Conservation (phyloP, 2,797 vertebrate species). For the Catostomus latipinnis region DNA sequence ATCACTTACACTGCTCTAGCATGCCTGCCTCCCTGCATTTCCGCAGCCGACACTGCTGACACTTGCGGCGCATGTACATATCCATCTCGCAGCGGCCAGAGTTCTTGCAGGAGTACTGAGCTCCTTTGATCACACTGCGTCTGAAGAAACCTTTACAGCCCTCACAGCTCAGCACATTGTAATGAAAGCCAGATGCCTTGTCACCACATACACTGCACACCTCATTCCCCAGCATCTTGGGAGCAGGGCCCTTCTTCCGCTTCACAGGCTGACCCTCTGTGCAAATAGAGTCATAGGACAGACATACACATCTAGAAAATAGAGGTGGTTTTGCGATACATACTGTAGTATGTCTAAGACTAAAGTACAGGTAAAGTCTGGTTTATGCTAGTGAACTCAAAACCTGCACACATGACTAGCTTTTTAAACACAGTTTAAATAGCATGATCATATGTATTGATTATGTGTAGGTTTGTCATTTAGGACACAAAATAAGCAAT, state of each 20-base stretch:
- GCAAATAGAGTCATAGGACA: constrained; percentile 23
- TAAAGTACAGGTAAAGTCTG: too few species aligned
- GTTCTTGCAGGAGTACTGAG: constrained; percentile 91
- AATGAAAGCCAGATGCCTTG: constrained; percentile 98
- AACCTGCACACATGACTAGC: too few species aligned
- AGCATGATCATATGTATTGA: too few species aligned
- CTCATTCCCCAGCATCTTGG: constrained; percentile 97
- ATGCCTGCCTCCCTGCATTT: constrained; percentile 96
- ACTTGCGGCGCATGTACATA: constrained; percentile 98
- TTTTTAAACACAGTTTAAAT: too few species aligned
- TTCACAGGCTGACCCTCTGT: constrained; percentile 87
- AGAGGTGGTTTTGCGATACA: too few species aligned
- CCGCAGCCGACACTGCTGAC: constrained; percentile 94
- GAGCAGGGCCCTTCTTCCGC: constrained; percentile 95
- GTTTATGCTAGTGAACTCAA: too few species aligned
- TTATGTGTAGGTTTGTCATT: not conserved
- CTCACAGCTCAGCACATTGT: constrained; percentile 96
- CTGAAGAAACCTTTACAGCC: constrained; percentile 98
- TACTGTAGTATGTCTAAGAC: too few species aligned
- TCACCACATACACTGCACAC: constrained; percentile 97
- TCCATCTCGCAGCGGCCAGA: constrained; percentile 96
- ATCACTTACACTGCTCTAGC: constrained; percentile 94
- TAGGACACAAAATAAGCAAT: not conserved
- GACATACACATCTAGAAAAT: not conserved
- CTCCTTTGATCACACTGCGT: constrained; percentile 95